phyloP scores from a whole-genome alignment of 1,140 invertebrate genomes.

The Brachionus sp. region DNA sequence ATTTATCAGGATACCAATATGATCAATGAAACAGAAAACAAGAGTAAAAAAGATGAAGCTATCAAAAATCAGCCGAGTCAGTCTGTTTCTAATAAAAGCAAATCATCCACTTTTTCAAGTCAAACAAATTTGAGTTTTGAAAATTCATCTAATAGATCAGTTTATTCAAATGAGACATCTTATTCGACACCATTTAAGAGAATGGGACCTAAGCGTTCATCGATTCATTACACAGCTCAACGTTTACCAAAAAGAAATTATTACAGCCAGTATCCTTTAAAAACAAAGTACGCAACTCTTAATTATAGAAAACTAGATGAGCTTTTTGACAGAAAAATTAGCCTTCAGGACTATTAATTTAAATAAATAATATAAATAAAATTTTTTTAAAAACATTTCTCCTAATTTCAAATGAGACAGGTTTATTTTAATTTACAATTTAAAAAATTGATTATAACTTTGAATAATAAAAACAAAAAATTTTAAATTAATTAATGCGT shows the following conservation, averaged over 20 bases:
- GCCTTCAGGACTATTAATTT: not conserved
- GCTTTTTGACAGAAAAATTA: slow-evolving; percentile 8
- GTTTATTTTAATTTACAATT: not conserved
- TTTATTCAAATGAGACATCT: not conserved
- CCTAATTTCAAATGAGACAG: not conserved
- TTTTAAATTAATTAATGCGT: not conserved
- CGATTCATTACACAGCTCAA: not conserved
- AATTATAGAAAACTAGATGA: slow-evolving; percentile 23
- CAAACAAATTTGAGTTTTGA: not conserved
- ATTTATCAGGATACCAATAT: slow-evolving; percentile 27
- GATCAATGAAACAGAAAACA: not conserved
- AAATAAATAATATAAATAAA: not conserved
- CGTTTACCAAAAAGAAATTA: not conserved
- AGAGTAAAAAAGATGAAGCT: not conserved
- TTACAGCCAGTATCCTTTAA: not conserved
- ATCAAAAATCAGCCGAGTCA: not conserved
- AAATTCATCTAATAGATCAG: not conserved
- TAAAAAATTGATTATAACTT: not conserved
- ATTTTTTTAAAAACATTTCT: not conserved
- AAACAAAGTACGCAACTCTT: not conserved
- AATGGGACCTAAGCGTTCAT: not conserved
- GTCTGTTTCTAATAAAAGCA: not conserved
- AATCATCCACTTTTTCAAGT: not conserved
- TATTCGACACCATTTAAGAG: not conserved
- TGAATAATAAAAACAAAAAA: not conserved